Base-by-base conservation (phyloP, 2,888 invertebrate genomes). In the Meloe dianella region DNA sequence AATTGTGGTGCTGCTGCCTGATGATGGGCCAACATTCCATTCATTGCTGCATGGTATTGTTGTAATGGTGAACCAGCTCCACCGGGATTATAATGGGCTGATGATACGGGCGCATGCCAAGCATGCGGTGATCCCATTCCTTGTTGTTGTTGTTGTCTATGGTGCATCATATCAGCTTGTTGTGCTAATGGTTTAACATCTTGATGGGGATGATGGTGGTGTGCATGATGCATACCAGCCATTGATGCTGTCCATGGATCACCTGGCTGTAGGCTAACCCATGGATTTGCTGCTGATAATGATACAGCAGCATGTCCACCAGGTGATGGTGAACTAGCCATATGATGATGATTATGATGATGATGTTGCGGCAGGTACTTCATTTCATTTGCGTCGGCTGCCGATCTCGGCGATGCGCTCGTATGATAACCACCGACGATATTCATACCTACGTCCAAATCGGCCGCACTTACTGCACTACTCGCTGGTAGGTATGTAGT, bases 311-410 rank as follows among this genome's bases (percentile, higher is more conserved):
- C 85, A 76, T 87, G 86, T 51, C 88, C 88, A 76, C 88, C 88
- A 10, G 88, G 88, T 79, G 91, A 90, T 70, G 91, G 90, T 77
- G 90, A 90, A 71, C 89, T 88, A 69, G 90, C 86, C 85, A 90
- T 86, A 73, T 89, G 88, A 79, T 89, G 89, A 77, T 91, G 92
- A 81, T 93, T 90, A 82, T 93, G 92, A 85, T 94, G 90, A 85
- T 93, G 93, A 84, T 95, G 95, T 74, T 91, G 90, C 76, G 92
- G 91, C 89, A 93, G 90, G 85, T 97, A 97, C 86, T 97, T 97
- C 95, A 97, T 95, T 85, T 97, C 97, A 80, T 92, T 92, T 80
- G 93, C 93, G 86, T 94, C 94, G 75, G 90, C 89, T 80, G 92
- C 94, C 78, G 92, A 92, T 81, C 94, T 90, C 83, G 94, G 94